A percentile compares a stretch with the other conserved stretches of the same genome.
Conservation (phyloP, 2,113 vertebrate genomes). For the Brachypteracias leptosomus region DNA sequence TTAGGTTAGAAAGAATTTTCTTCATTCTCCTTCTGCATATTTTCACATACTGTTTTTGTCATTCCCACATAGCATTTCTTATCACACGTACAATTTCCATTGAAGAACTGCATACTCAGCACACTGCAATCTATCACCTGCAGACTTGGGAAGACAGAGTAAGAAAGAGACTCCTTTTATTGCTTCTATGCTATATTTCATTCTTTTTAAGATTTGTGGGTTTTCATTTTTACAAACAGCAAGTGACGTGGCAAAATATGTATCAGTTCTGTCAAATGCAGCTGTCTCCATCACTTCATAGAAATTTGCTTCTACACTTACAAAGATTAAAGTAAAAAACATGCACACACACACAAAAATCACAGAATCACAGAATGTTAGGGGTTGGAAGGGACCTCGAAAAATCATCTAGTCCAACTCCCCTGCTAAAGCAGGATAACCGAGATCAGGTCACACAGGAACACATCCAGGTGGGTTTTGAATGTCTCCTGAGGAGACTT, state of each 20-base stretch:
- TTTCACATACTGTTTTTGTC: not conserved
- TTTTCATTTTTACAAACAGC: not conserved
- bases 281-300: not conserved
- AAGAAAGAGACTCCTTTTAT: not conserved
- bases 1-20: not conserved
- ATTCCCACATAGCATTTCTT: not conserved
- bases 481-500: too few species aligned
- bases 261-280: not conserved
- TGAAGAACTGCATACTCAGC: not conserved
- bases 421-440: too few species aligned
- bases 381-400: too few species aligned
- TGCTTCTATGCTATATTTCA: not conserved
- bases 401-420: too few species aligned
- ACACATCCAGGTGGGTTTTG: too few species aligned
- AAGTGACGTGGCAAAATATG: not conserved
- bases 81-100: not conserved
- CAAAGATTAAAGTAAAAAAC: not conserved
- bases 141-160: not conserved
- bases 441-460: too few species aligned
- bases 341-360: not conserved
- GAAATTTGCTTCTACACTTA: not conserved
- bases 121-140: not conserved
- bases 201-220: not conserved
- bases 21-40: not conserved
- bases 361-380: too few species aligned